Conservation (phyloP, 2,888 invertebrate genomes). For the Scrobipalpa costella region DNA sequence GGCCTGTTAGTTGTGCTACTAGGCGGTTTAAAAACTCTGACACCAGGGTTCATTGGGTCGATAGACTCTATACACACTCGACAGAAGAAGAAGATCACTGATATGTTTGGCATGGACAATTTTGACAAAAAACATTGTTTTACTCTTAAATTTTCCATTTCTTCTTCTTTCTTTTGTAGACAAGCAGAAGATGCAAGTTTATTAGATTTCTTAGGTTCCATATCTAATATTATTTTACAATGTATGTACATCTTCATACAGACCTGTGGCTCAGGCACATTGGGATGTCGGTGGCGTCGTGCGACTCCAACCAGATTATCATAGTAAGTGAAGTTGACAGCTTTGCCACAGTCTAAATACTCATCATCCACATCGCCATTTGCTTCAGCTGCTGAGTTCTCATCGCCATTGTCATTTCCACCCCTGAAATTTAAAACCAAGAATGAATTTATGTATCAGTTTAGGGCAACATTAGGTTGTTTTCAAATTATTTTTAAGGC, state of each 20-base stretch:
- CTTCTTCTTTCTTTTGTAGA: too few species aligned
- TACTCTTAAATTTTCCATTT: too few species aligned
- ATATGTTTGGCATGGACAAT: too few species aligned
- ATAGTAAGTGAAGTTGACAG: constrained; percentile 93
- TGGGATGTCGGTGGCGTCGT: constrained; percentile 90
- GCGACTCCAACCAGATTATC: constrained; percentile 93
- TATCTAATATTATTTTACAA: too few species aligned
- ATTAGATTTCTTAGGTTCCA: too few species aligned
- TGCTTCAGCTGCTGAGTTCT: constrained; percentile 53
- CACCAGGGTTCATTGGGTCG: too few species aligned
- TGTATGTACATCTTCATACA: not conserved
- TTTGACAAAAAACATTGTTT: too few species aligned
- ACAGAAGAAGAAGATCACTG: too few species aligned
- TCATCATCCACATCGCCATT: constrained; percentile 80
- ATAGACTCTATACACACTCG: too few species aligned
- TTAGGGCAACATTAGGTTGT: not conserved
- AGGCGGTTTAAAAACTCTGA: too few species aligned
- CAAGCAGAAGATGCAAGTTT: too few species aligned
- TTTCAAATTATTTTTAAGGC: not conserved
- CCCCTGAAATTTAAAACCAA: constrained; percentile 12
- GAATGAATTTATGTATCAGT: not conserved
- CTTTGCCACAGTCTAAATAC: constrained; percentile 90
- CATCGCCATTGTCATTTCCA: constrained; percentile 60
- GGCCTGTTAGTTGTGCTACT: too few species aligned
- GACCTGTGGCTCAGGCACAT: constrained; percentile 91